Evolutionary conservation across 2,113 vertebrate species (phyloP).

Genomic region (Girardinichthys multiradiatus): DNA sequence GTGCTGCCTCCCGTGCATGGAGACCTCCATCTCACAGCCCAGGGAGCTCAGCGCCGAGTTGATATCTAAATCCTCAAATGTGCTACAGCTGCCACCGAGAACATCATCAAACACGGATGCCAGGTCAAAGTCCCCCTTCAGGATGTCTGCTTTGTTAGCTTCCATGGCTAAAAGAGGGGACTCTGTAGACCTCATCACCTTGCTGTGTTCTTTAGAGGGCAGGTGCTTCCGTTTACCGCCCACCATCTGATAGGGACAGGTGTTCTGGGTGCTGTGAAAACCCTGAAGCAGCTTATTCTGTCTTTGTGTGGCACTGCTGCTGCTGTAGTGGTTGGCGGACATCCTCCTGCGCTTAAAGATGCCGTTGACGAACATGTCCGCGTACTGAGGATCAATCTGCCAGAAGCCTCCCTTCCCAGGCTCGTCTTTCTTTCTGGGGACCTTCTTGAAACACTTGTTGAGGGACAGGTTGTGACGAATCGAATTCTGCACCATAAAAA

Average conservation of each 20-base stretch:
- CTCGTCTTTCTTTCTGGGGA: constrained; percentile 91
- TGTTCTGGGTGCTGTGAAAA: constrained; percentile 57
- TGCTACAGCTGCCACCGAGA: constrained; percentile 80
- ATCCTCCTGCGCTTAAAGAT: constrained; percentile 84
- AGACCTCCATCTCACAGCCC: constrained; percentile 78
- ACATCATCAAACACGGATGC: constrained; percentile 83
- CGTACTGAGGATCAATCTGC: constrained; percentile 87
- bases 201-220: constrained; percentile 61
- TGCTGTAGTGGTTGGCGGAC: constrained; percentile 77
- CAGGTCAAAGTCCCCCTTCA: constrained; percentile 81
- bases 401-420: constrained; percentile 92
- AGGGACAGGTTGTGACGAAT: constrained; percentile 94
- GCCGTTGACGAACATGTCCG: constrained; percentile 85
- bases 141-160: constrained; percentile 70
- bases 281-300: constrained; percentile 70
- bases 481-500: constrained; percentile 83
- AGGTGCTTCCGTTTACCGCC: constrained; percentile 74
- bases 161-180: constrained; percentile 77
- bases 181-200: constrained; percentile 63
- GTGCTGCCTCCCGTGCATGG: constrained; percentile 72
- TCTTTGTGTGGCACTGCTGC: constrained; percentile 50
- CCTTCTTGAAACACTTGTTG: constrained; percentile 96
- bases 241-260: constrained; percentile 62
- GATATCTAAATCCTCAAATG: constrained; percentile 86
- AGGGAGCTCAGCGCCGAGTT: constrained; percentile 82